These are phyloP conservation scores for Mycalesis mineus DNA, from an alignment of 2,888 invertebrate species.

Conservation along the genomic window DNA sequence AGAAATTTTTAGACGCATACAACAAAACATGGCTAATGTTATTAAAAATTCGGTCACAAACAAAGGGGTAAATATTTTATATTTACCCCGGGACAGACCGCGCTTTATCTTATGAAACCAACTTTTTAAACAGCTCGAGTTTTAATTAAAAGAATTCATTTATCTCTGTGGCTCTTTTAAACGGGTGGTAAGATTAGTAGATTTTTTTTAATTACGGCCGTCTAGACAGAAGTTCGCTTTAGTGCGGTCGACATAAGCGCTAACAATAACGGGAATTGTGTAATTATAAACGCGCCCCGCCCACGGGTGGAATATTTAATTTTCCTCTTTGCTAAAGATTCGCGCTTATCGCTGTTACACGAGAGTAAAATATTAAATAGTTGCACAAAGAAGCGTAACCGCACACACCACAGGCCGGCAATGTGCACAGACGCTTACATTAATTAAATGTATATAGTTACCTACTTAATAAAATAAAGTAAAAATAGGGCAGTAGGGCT, in stretches of 20 bases:
- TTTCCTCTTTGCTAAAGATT: not conserved
- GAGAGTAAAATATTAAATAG: slow-evolving; percentile 3
- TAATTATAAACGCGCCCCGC: slow-evolving; percentile 13
- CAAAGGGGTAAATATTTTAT: slow-evolving; percentile 5
- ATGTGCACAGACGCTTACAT: not conserved
- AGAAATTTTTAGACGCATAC: too few relatives aligned
- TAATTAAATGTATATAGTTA: too few relatives aligned
- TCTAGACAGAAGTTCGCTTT: slow-evolving; percentile 31
- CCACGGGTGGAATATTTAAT: not conserved
- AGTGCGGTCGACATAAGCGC: slow-evolving; percentile 22
- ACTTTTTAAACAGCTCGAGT: slow-evolving; percentile 11
- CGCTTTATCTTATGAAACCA: slow-evolving; percentile 16
- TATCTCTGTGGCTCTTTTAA: slow-evolving; percentile 15
- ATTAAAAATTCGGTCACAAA: not conserved
- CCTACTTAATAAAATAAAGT: too few relatives aligned
- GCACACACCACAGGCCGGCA: not conserved
- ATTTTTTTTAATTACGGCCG: slow-evolving; percentile 30
- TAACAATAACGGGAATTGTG: slow-evolving; percentile 17
- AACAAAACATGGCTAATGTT: too few relatives aligned
- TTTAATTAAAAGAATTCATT: slow-evolving; percentile 17
- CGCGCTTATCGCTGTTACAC: not conserved
- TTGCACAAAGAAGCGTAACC: not conserved
- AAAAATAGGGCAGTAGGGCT: too few relatives aligned
- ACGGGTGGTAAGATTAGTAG: slow-evolving; percentile 18
- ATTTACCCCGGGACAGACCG: not conserved